Percentiles rank a stretch among this genome's conserved stretches.
These are phyloP conservation scores for Poeciliopsis retropinna DNA, from an alignment of 2,113 vertebrate species.

Conservation along the genomic window DNA sequence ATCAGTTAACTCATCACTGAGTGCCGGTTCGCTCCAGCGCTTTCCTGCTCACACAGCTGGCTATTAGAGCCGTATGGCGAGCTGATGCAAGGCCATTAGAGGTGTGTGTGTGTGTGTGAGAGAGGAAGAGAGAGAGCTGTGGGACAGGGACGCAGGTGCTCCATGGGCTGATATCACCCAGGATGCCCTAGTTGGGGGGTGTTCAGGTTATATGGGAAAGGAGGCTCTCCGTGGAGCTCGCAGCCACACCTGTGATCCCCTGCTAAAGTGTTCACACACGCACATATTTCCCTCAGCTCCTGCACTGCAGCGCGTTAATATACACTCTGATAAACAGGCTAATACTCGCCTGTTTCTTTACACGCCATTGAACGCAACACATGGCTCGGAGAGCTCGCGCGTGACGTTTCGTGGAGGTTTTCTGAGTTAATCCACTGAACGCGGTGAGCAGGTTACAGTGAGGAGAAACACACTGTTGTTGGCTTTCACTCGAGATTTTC, in stretches of 20 bases:
- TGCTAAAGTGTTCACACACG: constrained; percentile 37
- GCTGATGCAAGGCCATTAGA: constrained; percentile 62
- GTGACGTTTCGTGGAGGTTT: neutral
- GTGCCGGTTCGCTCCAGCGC: constrained; percentile 41
- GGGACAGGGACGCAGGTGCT: constrained; percentile 69
- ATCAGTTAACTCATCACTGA: constrained; percentile 56
- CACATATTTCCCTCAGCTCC: constrained; percentile 3
- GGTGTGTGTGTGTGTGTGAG: constrained; percentile 41
- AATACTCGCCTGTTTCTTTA: constrained; percentile 70
- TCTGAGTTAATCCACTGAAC: neutral
- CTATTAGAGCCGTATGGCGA: constrained; percentile 65
- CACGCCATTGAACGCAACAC: constrained; percentile 58
- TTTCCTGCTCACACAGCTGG: constrained; percentile 68
- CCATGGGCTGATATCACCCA: constrained; percentile 71
- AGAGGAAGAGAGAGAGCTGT: constrained; percentile 10
- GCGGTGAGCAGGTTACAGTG: neutral
- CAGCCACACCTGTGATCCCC: constrained; percentile 75
- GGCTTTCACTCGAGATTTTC: neutral
- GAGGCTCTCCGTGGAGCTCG: constrained; percentile 64
- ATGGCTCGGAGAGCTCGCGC: constrained; percentile 21
- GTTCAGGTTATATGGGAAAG: constrained; percentile 36
- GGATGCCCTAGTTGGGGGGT: constrained; percentile 61
- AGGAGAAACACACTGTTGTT: neutral
- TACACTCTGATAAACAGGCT: constrained; percentile 75
- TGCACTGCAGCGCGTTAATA: constrained; percentile 61